phyloP scores from a whole-genome alignment of 2,797 vertebrate genomes.

The Urocyon cinereoargenteus region DNA sequence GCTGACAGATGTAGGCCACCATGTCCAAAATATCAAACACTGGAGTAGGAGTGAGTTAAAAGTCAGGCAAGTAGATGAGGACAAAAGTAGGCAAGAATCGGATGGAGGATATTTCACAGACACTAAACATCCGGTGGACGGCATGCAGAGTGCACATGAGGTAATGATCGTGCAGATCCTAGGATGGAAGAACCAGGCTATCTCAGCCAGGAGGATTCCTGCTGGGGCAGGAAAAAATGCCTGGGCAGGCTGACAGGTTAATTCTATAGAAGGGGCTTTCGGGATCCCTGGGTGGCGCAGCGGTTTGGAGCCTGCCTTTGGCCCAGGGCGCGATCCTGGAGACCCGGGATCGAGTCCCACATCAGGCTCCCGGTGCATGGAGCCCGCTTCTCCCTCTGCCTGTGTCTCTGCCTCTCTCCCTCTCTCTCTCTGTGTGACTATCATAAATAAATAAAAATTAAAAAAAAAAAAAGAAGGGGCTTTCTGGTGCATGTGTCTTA shows the following conservation, averaged over 20 bases:
- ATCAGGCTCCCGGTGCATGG: too few species aligned
- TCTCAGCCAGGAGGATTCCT: neutral
- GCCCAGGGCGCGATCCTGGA: too few species aligned
- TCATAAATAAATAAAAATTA: too few species aligned
- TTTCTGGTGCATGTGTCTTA: neutral
- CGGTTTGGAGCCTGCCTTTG: too few species aligned
- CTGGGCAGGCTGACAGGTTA: neutral
- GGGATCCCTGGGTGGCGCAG: too few species aligned
- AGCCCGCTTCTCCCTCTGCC: too few species aligned
- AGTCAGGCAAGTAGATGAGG: neutral
- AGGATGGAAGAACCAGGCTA: neutral
- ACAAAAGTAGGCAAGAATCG: neutral
- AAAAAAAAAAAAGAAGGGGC: too few species aligned
- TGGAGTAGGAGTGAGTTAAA: neutral
- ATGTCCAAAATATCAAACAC: conserved; percentile 28
- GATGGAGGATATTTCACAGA: neutral
- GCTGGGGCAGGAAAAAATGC: neutral
- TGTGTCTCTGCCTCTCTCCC: too few species aligned
- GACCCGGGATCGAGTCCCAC: too few species aligned
- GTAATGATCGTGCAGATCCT: neutral
- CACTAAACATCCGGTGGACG: neutral
- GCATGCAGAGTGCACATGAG: neutral
- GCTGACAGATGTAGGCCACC: neutral
- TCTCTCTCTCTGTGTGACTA: too few species aligned
- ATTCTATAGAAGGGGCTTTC: neutral